phyloP scores from a whole-genome alignment of 2,797 vertebrate genomes.

The Pseudochromis fuscus region DNA sequence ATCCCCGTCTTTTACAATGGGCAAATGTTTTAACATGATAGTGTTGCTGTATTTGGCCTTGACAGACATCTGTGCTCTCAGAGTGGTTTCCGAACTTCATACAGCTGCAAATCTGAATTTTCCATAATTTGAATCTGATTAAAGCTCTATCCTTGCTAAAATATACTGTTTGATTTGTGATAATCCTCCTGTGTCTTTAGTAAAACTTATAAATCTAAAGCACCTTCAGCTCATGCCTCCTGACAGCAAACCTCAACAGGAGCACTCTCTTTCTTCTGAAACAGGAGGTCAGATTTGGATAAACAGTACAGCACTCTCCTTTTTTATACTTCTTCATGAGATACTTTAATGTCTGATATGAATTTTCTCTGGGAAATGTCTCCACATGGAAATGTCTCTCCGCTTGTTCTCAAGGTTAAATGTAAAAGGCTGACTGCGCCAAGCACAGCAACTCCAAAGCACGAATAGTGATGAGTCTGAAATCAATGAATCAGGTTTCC shows the following conservation, averaged over 20 bases:
- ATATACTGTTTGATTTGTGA: background rate
- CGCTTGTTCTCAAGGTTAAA: slow-evolving; percentile 52
- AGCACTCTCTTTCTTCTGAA: slow-evolving; percentile 8
- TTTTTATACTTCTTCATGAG: slow-evolving; percentile 10
- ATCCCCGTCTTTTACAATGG: too few relatives aligned
- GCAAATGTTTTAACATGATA: too few relatives aligned
- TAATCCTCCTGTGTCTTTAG: too few relatives aligned
- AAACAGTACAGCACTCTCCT: background rate
- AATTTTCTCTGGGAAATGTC: slow-evolving; percentile 23
- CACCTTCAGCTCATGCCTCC: slow-evolving; percentile 15
- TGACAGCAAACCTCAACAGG: slow-evolving; percentile 8
- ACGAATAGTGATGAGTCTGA: slow-evolving; percentile 54
- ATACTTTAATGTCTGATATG: background rate
- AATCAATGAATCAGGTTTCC: background rate
- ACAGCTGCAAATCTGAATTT: background rate
- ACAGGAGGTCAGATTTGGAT: background rate
- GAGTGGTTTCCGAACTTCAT: too few relatives aligned
- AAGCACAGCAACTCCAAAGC: slow-evolving; percentile 28
- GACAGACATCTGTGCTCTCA: too few relatives aligned
- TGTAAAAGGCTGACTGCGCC: slow-evolving; percentile 25
- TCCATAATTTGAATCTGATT: slow-evolving; percentile 3
- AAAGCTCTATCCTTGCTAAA: background rate
- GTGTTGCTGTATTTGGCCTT: too few relatives aligned
- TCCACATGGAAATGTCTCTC: slow-evolving; percentile 25
- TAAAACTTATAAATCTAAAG: background rate